These are phyloP conservation scores for Scaptomyza tumidula DNA, from an alignment of 2,888 invertebrate species.

Conservation along the genomic window DNA sequence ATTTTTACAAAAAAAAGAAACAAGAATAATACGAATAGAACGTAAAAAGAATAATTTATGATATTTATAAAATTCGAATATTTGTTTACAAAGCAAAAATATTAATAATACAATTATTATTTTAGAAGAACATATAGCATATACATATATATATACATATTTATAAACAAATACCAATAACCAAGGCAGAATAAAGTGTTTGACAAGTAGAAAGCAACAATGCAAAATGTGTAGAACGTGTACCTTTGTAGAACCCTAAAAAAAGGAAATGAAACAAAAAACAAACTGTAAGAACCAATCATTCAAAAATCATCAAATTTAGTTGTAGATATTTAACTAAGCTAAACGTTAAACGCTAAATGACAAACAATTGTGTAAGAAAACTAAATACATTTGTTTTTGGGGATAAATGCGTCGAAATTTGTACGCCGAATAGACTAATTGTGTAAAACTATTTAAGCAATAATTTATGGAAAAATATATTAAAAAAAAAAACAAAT, in stretches of 20 bases:
- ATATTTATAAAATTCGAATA: conserved; percentile 50
- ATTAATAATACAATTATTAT: conserved; percentile 23
- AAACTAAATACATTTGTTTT: conserved; percentile 28
- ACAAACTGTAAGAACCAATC: conserved; percentile 13
- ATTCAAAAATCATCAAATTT: conserved; percentile 25
- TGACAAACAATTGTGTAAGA: conserved; percentile 26
- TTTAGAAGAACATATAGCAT: conserved; percentile 27
- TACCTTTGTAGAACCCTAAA: conserved; percentile 46
- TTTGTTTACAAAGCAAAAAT: conserved; percentile 44
- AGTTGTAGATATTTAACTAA: conserved; percentile 61
- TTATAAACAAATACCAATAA: conserved; percentile 21
- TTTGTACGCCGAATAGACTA: conserved; percentile 59
- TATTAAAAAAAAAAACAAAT: conserved; percentile 40
- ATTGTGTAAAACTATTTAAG: conserved; percentile 74
- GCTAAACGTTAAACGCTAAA: conserved; percentile 11
- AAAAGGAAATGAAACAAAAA: conserved; percentile 6
- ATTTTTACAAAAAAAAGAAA: conserved; percentile 31
- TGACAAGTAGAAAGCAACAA: conserved; percentile 16
- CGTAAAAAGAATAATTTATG: conserved; percentile 37
- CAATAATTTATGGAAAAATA: conserved; percentile 71
- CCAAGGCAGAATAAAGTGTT: conserved; percentile 26
- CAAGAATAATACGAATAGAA: not conserved
- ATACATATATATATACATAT: conserved; percentile 36
- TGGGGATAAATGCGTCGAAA: conserved; percentile 40
- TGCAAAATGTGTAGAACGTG: conserved; percentile 40